Percentiles rank a stretch among this genome's conserved stretches.
phyloP scores from a whole-genome alignment of 2,113 vertebrate species.

The Petroica traversi region DNA sequence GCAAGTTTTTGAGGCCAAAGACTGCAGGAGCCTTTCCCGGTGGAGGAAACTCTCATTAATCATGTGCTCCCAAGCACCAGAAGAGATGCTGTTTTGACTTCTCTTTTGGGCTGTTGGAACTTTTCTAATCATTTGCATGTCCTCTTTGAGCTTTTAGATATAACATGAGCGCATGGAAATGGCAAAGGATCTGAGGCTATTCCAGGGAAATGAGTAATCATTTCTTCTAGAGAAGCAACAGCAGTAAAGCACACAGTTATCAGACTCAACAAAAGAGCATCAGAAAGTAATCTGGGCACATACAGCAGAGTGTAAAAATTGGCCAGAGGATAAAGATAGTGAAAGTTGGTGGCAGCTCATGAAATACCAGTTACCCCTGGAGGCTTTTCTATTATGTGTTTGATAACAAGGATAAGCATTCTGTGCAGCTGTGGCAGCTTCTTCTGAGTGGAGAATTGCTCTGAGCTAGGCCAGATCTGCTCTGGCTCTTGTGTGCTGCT shows the following conservation, averaged over 20 bases:
- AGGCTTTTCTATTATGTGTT: neutral
- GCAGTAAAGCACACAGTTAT: neutral
- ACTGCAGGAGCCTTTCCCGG: conserved; percentile 23
- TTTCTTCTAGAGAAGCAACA: neutral
- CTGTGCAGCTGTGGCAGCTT: accelerated
- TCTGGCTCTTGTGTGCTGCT: neutral
- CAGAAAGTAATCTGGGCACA: neutral
- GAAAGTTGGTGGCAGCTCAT: neutral
- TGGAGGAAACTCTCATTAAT: conserved; percentile 42
- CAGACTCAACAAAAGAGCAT: neutral
- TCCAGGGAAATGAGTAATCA: conserved; percentile 39
- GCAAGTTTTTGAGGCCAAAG: conserved; percentile 2
- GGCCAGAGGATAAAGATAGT: neutral
- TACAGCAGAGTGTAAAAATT: neutral
- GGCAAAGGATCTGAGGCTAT: conserved; percentile 37
- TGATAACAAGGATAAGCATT: neutral
- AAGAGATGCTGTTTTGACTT: conserved; percentile 39
- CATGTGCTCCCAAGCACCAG: conserved; percentile 1
- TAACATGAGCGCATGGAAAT: neutral
- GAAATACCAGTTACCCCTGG: neutral
- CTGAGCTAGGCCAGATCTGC: neutral
- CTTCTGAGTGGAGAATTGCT: neutral
- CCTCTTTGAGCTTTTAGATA: conserved; percentile 12
- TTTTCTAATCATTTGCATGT: conserved; percentile 20
- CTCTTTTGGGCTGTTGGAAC: neutral